Evolutionary conservation across 2,888 invertebrate species (phyloP).

Genomic region (Drosophila affinis): DNA sequence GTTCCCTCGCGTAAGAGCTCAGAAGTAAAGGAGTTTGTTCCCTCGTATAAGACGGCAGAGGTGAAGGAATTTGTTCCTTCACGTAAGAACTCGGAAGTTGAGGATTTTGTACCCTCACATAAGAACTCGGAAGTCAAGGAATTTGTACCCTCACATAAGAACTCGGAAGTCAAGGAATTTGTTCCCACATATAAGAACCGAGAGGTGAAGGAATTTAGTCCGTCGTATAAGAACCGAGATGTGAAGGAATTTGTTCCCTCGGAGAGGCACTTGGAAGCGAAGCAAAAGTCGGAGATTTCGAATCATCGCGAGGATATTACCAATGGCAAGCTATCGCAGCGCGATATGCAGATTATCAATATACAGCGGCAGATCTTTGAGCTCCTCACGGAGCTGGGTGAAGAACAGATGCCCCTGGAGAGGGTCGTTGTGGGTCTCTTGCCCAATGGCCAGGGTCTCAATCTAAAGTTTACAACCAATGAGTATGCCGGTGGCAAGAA

Average conservation of each 20-base stretch:
- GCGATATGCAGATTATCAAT: neutral
- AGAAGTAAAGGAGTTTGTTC: constrained; percentile 59
- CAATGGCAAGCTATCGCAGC: neutral
- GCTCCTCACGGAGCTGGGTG: constrained; percentile 55
- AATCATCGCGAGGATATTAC: no score
- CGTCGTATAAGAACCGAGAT: no score
- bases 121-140: constrained; percentile 12
- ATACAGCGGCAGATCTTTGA: constrained; percentile 52
- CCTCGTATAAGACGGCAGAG: constrained; percentile 39
- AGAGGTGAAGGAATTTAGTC: no score
- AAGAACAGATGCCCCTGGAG: constrained; percentile 36
- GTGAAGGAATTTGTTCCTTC: neutral
- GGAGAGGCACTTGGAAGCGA: no score
- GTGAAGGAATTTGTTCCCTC: no score
- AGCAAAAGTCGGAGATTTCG: no score
- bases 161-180: constrained; percentile 1
- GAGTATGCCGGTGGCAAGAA: neutral
- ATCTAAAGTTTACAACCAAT: constrained; percentile 48
- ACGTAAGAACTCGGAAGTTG: constrained; percentile 11
- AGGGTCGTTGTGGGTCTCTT: constrained; percentile 43
- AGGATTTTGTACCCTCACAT: neutral
- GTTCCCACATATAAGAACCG: neutral
- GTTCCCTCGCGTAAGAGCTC: neutral
- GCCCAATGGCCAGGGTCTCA: constrained; percentile 50
- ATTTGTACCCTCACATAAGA: constrained; percentile 3